Base-by-base conservation (phyloP, 1,140 invertebrate species). In the Planococcus citri region DNA sequence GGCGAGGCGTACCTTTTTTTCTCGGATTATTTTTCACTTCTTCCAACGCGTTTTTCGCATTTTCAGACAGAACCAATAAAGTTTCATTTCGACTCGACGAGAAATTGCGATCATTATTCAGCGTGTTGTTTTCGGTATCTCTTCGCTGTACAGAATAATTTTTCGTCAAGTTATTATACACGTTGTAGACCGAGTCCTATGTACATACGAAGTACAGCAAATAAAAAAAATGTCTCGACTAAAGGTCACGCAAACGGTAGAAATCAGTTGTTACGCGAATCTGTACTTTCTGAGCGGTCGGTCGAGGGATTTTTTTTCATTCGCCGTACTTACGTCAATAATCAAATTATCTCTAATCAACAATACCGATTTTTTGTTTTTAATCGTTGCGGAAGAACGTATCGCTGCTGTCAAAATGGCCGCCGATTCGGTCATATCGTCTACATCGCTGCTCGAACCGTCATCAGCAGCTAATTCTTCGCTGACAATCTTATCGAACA, bases 1-100 rank as follows among this genome's bases (percentile, higher is more conserved):
- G 83, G 38, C 95, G 83, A 24, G 69, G 67, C 72, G 83, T 78
- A 69, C 82, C 76, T 71, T 81, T 74, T 74, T 76, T 77, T 76
- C 72, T 78, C 78, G 75, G 80, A 61, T 70, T 67, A 29, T 68
- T 69, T 25, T 33, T 69, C 20, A 70, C 68, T 6, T 69, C 64
- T 3, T 72, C 70, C n/a, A 71, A 37, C 12, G 68, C 12, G 33
- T 71, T 71, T 57, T 68, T 71, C 17, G 70, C 70, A 27, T 72
- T 60, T 29, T 72, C 71, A 41, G 69, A 70, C 2, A 72, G 41
- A 29, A 51, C 25, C 17, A 41, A 25, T 64, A 64, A 64, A 22
- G 60, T 6, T 24, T 64, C 60, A 17, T 25, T 64, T 25, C 60
- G 9, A 12, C 21, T 64, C 22, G 60, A 64, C 10, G 25, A 14